Conservation (phyloP, 1,140 invertebrate genomes). For the Schlechtendalia chinensis region DNA sequence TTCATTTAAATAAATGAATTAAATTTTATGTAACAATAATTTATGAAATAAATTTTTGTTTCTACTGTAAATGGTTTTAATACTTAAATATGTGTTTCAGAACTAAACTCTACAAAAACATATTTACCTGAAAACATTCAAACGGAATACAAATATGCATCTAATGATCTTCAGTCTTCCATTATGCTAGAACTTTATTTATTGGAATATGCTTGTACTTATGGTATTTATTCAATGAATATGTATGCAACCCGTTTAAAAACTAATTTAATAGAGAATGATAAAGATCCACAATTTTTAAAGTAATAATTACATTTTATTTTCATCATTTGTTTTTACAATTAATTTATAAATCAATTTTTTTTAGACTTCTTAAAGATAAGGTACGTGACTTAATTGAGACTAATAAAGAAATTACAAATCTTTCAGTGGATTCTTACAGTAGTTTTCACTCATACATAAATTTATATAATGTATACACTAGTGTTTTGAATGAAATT, state of each 20-base stretch:
- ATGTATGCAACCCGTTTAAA: conserved; percentile 35
- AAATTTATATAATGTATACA: background rate
- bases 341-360: background rate
- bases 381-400: background rate
- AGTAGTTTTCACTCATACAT: background rate
- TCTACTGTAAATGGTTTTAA: background rate
- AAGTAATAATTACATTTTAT: conserved; percentile 16
- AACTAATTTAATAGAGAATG: conserved; percentile 14
- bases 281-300: conserved; percentile 30
- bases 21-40: too few relatives aligned
- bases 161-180: conserved; percentile 23
- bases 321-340: background rate
- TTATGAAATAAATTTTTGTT: too few relatives aligned
- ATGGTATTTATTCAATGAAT: conserved; percentile 41
- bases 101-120: background rate
- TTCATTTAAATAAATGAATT: too few relatives aligned
- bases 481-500: conserved; percentile 20
- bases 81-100: conserved; percentile 12
- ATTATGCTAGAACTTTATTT: conserved; percentile 24
- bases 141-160: background rate
- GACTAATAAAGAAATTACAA: conserved; percentile 17
- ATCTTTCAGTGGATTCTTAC: background rate
- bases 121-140: background rate
- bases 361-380: conserved; percentile 37
- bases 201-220: conserved; percentile 43